Evolutionary conservation across 2,888 invertebrate genomes (phyloP), one percentile per base, ranked within the genome.

Genomic region (Hesperia comma): DNA sequence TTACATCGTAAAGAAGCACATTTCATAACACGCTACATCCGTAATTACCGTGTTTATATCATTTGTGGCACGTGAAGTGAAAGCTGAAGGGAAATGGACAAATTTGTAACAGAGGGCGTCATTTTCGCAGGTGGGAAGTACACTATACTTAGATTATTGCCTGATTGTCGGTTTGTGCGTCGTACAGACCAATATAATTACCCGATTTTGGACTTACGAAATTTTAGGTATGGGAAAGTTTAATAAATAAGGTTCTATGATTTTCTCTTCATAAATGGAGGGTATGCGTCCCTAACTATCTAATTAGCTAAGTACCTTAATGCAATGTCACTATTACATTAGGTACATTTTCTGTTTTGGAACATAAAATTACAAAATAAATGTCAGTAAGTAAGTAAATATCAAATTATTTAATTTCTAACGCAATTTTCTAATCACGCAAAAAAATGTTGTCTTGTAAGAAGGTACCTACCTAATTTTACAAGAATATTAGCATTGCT

Each of bases 31-130:
- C 81, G 77, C 76, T 53, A 67, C 62, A 54, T 17, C 32, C 54
- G 71, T 71, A 84, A 85, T 83, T 81, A 82, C 74, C 75, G 81
- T 80, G 79, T 81, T 49, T 19, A 19, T 19, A 19, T 49, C 49
- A 49, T 46, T 19, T 19, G 80, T 78, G 8, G 72, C 72, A 69
- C 49, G 68, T 51, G 53, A 33, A 55, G 71, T 70, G 72, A 75
- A 74, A 68, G 72, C 66, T 61, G 68, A 69, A 69, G 71, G 58
- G 63, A 61, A 60, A 60, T 33, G 41, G 26, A 14, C 54, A 51
- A 46, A 62, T 64, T 68, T 68, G 37, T 60, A 69, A 64, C 57
- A 14, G 21, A 26, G 21, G 41, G 56, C 19, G 56, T 15, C 17
- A 55, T 17, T 56, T 40, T 40, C 56, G 56, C 40, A 55, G 14